Base-by-base conservation (phyloP, 2,797 vertebrate genomes). In the Euphonia xanthogaster region DNA sequence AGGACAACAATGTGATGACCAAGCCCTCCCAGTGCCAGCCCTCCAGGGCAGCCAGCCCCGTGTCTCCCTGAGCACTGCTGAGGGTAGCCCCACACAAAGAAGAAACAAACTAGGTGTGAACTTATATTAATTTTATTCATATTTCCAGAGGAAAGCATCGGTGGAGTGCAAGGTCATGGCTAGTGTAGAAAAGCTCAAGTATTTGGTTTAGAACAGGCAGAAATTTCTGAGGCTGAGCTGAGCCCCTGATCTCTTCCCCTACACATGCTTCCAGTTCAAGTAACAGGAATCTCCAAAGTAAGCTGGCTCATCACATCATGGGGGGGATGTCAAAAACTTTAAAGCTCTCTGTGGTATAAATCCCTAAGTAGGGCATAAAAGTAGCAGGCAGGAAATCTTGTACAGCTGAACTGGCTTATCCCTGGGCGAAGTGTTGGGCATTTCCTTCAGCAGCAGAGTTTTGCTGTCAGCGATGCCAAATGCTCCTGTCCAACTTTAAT, bases 111-210 rank as follows among this genome's bases (percentile, higher is more conserved):
- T 54, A 14, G 48, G 12, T 57, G n/a, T 40, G 44, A 93, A 81
- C 9, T 92, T 93, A 75, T 27, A 93, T 86, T 90, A 70, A 78
- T 47, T 96, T 97, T 96, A 96, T 97, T 97, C 90, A 94, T 91
- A 90, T 95, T 94, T 95, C 86, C 94, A 95, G 86, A 95, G 93
- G 74, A 81, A 94, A 96, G 86, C 82, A 89, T 85, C 1, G 1
- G 83, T 92, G 94, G 88, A 95, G 87, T 12, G 70, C 92, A 91
- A 84, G 9, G 28, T 47, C 65, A 73, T 10, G 44, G 93, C 87
- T 35, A 77, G 76, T 35, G 75, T 61, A 6, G 3, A 35, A 74
- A 78, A 89, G 54, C 67, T 92, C 88, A 82, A 78, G 88, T 82
- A 79, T 86, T 53, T 92, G 88, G 72, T 75, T 91, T 80, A 63